A percentile compares a stretch with the other conserved stretches of the same genome.
phyloP scores from a whole-genome alignment of 2,888 invertebrate species.

The Dorcus parallelipipedus region DNA sequence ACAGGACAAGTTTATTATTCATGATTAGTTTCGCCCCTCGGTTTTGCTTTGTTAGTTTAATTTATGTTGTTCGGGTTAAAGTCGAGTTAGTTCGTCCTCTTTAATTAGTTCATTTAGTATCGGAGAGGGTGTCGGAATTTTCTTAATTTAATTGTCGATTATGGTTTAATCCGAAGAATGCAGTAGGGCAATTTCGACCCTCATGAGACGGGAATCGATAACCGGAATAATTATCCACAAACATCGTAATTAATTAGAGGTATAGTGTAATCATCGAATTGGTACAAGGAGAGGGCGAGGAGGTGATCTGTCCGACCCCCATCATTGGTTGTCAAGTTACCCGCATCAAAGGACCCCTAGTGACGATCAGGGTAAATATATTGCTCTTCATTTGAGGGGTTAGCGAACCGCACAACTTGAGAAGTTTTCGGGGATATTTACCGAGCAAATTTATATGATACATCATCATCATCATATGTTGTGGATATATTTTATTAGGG shows the following conservation, averaged over 20 bases:
- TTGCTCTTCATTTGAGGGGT: background rate
- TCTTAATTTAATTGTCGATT: background rate
- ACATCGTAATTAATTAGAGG: slow-evolving; percentile 3
- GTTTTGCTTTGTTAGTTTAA: slow-evolving; percentile 1
- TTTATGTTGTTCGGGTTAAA: background rate
- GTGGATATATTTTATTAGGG: too few species aligned
- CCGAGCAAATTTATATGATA: too few species aligned
- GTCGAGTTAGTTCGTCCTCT: background rate
- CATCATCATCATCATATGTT: too few species aligned
- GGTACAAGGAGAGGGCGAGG: background rate
- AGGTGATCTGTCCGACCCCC: background rate
- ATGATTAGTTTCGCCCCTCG: too few species aligned
- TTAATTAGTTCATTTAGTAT: background rate
- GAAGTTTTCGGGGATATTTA: background rate
- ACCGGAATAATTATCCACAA: slow-evolving; percentile 1
- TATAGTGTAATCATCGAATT: slow-evolving; percentile 1
- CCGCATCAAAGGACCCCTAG: background rate
- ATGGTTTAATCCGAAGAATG: background rate
- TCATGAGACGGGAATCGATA: background rate
- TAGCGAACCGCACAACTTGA: background rate
- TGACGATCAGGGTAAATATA: slow-evolving; percentile 2
- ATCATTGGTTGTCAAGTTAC: slow-evolving; percentile 1
- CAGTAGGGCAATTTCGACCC: background rate
- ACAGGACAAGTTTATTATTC: too few species aligned
- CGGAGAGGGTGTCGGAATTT: background rate